phyloP scores from a whole-genome alignment of 1,140 invertebrate species.

The Euura lappo region DNA sequence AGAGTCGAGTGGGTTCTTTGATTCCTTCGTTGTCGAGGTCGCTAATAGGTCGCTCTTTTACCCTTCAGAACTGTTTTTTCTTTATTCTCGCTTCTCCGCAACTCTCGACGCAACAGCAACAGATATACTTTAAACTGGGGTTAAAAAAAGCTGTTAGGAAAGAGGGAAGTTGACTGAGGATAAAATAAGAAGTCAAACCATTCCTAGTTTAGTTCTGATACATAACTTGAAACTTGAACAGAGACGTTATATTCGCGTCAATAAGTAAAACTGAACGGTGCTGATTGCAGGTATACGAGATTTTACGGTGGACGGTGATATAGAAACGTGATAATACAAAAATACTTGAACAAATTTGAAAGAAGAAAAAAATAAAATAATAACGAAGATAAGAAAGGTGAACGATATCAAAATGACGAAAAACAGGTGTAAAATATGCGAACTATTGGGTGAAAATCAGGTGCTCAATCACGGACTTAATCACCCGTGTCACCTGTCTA shows the following conservation, averaged over 20 bases:
- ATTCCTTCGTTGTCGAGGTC: no score
- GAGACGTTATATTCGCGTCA: neutral
- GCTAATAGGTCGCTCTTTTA: no score
- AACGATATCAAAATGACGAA: constrained; percentile 48
- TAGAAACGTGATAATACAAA: neutral
- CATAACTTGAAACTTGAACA: neutral
- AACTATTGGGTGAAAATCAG: constrained; percentile 54
- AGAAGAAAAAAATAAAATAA: neutral
- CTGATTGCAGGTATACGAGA: no score
- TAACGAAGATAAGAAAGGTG: neutral
- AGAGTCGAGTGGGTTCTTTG: no score
- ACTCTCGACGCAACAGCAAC: no score
- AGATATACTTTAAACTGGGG: no score
- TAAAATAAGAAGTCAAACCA: no score
- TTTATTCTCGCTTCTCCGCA: no score
- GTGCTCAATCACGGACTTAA: constrained; percentile 51
- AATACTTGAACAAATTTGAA: neutral
- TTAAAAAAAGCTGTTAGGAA: no score
- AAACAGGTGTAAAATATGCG: constrained; percentile 60
- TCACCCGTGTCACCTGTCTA: constrained; percentile 51
- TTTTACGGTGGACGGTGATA: no score
- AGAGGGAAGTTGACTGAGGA: no score
- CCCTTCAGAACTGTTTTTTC: no score
- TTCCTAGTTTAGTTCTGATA: neutral
- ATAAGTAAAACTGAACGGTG: neutral